Evolutionary conservation across 2,113 vertebrate species (phyloP).

Genomic region (Emydocephalus ijimae): DNA sequence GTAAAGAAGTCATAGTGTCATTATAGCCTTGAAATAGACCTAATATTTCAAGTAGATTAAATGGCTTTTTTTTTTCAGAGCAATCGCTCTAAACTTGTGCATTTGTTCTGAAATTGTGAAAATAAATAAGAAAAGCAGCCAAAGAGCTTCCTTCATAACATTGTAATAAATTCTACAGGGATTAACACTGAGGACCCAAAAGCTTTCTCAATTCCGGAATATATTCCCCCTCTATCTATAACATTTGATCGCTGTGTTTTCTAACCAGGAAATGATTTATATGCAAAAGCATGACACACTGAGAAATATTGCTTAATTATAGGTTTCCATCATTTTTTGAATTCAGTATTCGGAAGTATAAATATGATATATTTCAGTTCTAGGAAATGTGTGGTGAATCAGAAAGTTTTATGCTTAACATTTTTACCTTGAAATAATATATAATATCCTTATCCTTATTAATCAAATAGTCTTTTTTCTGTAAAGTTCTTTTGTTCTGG

Average conservation of each 20-base stretch:
- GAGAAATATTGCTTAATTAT: constrained; percentile 59
- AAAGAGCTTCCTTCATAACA: not conserved
- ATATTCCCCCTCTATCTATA: not conserved
- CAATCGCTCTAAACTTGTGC: not conserved
- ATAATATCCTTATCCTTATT: not conserved
- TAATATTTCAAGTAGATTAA: not conserved
- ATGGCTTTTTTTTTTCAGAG: not conserved
- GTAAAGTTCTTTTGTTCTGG: not conserved
- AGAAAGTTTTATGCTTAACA: constrained; percentile 58
- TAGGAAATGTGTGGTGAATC: constrained; percentile 20
- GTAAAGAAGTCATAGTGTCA: not conserved
- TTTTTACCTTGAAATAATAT: constrained; percentile 58
- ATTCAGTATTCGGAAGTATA: not conserved
- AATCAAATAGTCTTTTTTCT: not conserved
- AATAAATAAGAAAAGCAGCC: not conserved
- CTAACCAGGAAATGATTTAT: constrained; percentile 9
- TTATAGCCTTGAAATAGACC: not conserved
- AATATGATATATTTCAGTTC: constrained; percentile 33
- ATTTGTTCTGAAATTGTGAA: not conserved
- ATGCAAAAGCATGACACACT: constrained; percentile 49
- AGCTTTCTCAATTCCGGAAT: not conserved
- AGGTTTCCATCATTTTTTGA: constrained; percentile 49
- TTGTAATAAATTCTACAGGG: not conserved
- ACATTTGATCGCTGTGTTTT: not conserved
- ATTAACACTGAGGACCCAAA: not conserved